Evolutionary conservation across 2,797 vertebrate genomes (phyloP).

Genomic region (Salmo trutta): DNA sequence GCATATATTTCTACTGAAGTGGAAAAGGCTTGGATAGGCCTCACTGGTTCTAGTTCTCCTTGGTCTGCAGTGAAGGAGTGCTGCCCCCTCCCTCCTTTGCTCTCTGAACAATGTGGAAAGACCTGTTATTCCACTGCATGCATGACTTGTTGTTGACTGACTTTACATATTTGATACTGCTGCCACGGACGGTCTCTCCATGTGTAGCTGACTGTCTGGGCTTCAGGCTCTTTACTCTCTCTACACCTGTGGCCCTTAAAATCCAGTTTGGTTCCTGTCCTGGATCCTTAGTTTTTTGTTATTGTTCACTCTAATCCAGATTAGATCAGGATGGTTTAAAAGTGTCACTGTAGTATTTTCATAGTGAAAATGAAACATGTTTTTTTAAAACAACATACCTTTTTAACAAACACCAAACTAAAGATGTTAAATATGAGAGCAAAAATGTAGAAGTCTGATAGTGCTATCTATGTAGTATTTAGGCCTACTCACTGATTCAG

Average conservation of each 20-base stretch:
- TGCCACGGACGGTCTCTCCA: conserved; percentile 17
- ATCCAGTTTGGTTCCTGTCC: background rate
- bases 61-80: conserved; percentile 44
- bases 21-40: conserved; percentile 45
- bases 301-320: background rate
- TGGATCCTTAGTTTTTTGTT: background rate
- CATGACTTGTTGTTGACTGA: conserved; percentile 59
- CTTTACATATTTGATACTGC: conserved; percentile 34
- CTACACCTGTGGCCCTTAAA: background rate
- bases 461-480: no score
- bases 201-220: background rate
- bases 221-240: background rate
- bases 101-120: conserved; percentile 69
- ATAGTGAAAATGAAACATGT: background rate
- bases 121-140: conserved; percentile 64
- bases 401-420: no score
- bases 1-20: conserved; percentile 5
- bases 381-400: no score
- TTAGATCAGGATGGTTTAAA: background rate
- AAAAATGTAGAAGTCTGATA: no score
- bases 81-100: conserved; percentile 27
- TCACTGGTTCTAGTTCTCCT: conserved; percentile 38
- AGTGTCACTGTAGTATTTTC: background rate
- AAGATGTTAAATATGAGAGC: no score
- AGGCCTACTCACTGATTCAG: no score